Base-by-base conservation (phyloP, 2,888 invertebrate species). In the Lasioglossum figueresi region DNA sequence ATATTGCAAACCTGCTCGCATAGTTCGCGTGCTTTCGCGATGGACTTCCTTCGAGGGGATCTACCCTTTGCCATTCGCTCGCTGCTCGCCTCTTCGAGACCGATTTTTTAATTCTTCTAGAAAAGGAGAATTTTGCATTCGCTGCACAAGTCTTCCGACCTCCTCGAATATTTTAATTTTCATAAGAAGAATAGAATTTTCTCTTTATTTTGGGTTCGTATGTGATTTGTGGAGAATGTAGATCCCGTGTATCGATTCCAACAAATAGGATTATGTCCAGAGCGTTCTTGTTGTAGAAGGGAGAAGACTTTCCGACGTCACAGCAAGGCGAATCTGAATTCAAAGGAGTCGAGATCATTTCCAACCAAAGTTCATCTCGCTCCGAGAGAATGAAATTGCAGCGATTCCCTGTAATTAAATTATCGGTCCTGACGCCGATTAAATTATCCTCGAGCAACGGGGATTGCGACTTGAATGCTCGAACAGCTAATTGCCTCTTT, bases 321-420 rank as follows among this genome's bases (percentile, higher is more conserved):
- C 48, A 52, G 68, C 4, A 66, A 79, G 4, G 23, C 66, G 40
- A 52, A 40, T 63, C 72, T 56, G 76, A 79, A 80, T 81, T 81
- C 78, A 31, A 31, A n/a, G 2, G n/a, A 45, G 59, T 66, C 80
- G 16, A 19, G 27, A 45, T 72, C 70, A 75, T 79, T 81, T 82
- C 75, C 16, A 59, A 27, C 27, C 16, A 52, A 40, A 48, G 66
- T 82, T 48, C 8, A 23, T 8, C 8, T 6, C 16, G 0, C 16
- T 4, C 45, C 76, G n/a, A 43, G 14, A 71, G 37, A 68, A 71
- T 71, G 40, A 63, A 84, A 84, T 43, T 66, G 72, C 79, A 23
- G 66, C 68, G 76, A 78, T 86, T 76, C 45, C 75, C 68, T 40
- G 79, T 86, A 86, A 86, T 86, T 86, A 86, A 86, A 86, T 86